A percentile compares a stretch with the other conserved stretches of the same genome.
These are phyloP conservation scores for Eclectus roratus DNA, from an alignment of 2,113 vertebrate species.

Conservation along the genomic window DNA sequence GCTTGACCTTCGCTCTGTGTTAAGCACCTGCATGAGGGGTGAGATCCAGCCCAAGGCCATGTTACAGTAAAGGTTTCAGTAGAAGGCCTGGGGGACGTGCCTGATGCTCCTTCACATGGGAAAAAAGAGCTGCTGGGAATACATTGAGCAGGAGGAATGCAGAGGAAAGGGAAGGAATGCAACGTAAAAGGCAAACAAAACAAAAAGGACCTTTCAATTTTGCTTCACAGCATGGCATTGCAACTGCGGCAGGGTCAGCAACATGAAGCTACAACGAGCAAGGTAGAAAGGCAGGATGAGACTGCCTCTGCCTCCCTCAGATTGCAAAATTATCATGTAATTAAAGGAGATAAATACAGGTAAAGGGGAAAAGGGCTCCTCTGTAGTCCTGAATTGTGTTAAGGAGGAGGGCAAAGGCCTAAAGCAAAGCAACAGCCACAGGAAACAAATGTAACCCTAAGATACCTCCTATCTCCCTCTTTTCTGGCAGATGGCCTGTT, in stretches of 20 bases:
- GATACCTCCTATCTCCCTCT: background rate
- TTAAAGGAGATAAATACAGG: background rate
- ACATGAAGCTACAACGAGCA: background rate
- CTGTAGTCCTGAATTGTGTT: background rate
- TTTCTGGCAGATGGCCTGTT: background rate
- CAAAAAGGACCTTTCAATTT: background rate
- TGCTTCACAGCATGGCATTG: background rate
- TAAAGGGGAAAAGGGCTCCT: background rate
- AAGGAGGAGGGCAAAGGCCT: background rate
- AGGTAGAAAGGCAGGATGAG: background rate
- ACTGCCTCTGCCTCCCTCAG: background rate
- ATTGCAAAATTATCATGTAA: background rate
- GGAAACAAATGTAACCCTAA: conserved; percentile 16
- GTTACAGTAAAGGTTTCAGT: background rate
- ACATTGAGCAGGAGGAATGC: background rate
- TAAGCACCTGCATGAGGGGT: background rate
- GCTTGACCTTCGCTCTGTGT: background rate
- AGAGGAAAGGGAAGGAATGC: conserved; percentile 3
- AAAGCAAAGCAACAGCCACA: background rate
- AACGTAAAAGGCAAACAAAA: background rate
- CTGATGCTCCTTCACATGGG: background rate
- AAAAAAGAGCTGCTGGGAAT: background rate
- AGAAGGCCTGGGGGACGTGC: background rate
- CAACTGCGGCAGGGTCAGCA: background rate
- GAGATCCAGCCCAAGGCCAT: background rate